phyloP scores from a whole-genome alignment of 92 coral and sea anemone species.

The Phymanthus crucifer region DNA sequence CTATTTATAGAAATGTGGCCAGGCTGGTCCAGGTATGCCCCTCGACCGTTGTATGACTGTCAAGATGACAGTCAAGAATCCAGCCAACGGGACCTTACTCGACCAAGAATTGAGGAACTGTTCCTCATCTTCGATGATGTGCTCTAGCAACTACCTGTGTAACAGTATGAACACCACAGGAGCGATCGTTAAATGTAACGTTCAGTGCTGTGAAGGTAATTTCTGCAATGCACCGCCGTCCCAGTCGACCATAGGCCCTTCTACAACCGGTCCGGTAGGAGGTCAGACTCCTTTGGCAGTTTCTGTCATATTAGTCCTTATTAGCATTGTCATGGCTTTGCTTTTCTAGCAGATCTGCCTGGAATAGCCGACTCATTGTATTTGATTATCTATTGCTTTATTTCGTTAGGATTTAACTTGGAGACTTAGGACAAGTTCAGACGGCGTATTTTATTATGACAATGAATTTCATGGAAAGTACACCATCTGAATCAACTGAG shows the following conservation, averaged over 20 bases:
- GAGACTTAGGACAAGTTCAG: too few relatives aligned
- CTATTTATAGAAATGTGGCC: neutral
- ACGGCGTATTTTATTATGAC: too few relatives aligned
- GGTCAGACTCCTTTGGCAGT: neutral
- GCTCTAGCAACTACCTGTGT: neutral
- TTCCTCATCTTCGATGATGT: neutral
- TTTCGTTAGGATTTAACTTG: too few relatives aligned
- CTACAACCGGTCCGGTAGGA: neutral
- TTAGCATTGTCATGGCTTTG: neutral
- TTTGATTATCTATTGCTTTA: too few relatives aligned
- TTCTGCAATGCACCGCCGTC: neutral
- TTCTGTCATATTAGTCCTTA: neutral
- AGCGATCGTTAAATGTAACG: neutral
- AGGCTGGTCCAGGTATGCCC: neutral
- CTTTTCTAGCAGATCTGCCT: constrained; percentile 2
- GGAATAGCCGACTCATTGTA: too few relatives aligned
- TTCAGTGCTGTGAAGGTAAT: constrained; percentile 12
- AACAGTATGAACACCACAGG: neutral
- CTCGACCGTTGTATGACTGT: constrained; percentile 6
- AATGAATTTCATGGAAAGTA: too few relatives aligned
- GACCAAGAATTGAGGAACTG: constrained; percentile 8
- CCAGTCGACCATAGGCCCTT: neutral
- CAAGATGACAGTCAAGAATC: neutral
- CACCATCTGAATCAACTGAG: too few relatives aligned
- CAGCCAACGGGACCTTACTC: neutral